Evolutionary conservation across 2,113 vertebrate species (phyloP).

Genomic region (Triplophysa siluroides): DNA sequence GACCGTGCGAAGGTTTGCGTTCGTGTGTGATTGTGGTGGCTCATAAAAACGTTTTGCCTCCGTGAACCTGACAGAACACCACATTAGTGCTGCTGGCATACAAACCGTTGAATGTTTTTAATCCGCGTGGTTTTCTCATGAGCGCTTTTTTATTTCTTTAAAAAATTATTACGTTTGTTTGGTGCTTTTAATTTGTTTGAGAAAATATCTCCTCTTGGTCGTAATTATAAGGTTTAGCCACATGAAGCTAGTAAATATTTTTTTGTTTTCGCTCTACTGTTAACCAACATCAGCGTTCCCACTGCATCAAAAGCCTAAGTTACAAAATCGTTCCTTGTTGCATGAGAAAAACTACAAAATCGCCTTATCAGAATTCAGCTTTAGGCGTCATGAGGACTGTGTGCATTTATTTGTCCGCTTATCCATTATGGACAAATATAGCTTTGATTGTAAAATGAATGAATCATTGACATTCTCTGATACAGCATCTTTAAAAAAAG

Average conservation of each 20-base stretch:
- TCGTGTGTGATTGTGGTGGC: slow-evolving; percentile 55
- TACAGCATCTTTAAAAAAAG: not conserved
- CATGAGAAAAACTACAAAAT: not conserved
- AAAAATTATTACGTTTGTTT: slow-evolving; percentile 63
- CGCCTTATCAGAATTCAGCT: not conserved
- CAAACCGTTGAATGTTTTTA: slow-evolving; percentile 58
- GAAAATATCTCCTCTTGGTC: slow-evolving; percentile 65
- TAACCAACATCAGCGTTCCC: slow-evolving; percentile 35
- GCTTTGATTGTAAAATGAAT: slow-evolving; percentile 19
- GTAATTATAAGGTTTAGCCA: slow-evolving; percentile 71
- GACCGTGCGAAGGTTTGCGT: slow-evolving; percentile 39
- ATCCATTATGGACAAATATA: slow-evolving; percentile 1
- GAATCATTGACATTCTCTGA: slow-evolving; percentile 37
- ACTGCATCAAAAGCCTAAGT: slow-evolving; percentile 39
- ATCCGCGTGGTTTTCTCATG: slow-evolving; percentile 45
- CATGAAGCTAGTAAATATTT: slow-evolving; percentile 67
- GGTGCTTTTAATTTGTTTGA: slow-evolving; percentile 72
- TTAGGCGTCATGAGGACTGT: not conserved
- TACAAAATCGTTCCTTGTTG: not conserved
- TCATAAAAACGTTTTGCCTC: slow-evolving; percentile 67
- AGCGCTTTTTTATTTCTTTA: slow-evolving; percentile 63
- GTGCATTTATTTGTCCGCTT: slow-evolving; percentile 11
- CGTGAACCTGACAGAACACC: slow-evolving; percentile 61
- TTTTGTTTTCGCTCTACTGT: slow-evolving; percentile 49
- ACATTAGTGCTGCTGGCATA: slow-evolving; percentile 70